Base-by-base conservation (phyloP, 2,888 invertebrate genomes). In the Tortrix viridana region DNA sequence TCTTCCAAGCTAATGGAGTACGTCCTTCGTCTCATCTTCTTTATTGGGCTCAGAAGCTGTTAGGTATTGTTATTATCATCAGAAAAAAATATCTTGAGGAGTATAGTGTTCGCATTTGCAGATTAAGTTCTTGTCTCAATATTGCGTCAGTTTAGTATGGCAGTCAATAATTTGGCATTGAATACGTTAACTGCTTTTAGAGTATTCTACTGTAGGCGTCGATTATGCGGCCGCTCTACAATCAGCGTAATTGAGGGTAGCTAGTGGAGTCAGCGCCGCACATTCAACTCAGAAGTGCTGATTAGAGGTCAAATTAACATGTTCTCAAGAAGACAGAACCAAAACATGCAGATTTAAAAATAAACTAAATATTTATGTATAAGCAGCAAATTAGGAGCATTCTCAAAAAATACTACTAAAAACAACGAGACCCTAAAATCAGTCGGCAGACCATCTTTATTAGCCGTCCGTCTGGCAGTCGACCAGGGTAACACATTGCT, bases 211-310 rank as follows among this genome's bases (percentile, higher is more conserved):
- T 38, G 50, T 62, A 41, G 53, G 52, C 55, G 23, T 38, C 60
- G 50, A 65, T 65, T 67, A 66, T 47, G 43, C 26, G 46, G 16
- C 44, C 16, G 54, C 52, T 52, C 49, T 44, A 50, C 60, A 66
- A 60, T 66, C 63, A 60, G 54, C 49, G 50, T 65, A 65, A 67
- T 67, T 60, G 58, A 44, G 47, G 43, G 14, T 32, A 22, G 61
- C 44, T 43, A 22, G 53, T 48, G 41, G 22, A 52, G 47, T 41
- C 43, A 54, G 7, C 37, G 58, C 32, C 26, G 26, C 16, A 19
- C 23, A 48, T 55, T 48, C 54, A 54, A 60, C 41, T 41, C 48
- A 20, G 46, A 41, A 18, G 50, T 56, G 56, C 37, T 61, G 61
- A 61, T 61, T 61, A 55, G 49, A 60, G 54, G 44, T 22, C 16